phyloP scores from a whole-genome alignment of 2,113 vertebrate genomes.

The Seriola dumerili region DNA sequence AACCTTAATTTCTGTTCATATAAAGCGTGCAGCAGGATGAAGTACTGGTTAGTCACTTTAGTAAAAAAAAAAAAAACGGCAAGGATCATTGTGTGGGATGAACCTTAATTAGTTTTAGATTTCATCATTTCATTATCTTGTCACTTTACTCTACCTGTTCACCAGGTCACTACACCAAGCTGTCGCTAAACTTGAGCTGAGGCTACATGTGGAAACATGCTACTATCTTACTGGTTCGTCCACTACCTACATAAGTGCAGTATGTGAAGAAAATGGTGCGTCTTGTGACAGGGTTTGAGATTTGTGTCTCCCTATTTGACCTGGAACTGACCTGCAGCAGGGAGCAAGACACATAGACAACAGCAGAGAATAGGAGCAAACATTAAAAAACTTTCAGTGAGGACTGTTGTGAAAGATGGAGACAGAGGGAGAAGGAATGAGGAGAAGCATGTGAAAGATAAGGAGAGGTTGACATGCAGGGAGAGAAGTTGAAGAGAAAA shows the following conservation, averaged over 20 bases:
- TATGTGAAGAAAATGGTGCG: constrained; percentile 1
- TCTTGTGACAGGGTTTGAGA: constrained; percentile 14
- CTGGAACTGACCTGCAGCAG: constrained; percentile 37
- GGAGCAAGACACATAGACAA: neutral
- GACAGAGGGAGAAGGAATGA: neutral
- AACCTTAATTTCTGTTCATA: too few species aligned
- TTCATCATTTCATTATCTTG: too few species aligned
- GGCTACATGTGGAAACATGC: neutral
- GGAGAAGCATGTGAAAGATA: constrained; percentile 18
- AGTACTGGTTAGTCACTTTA: too few species aligned
- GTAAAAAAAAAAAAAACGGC: too few species aligned
- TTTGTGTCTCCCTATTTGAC: constrained; percentile 38
- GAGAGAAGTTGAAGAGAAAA: constrained; percentile 6
- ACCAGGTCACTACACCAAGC: too few species aligned
- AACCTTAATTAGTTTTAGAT: too few species aligned
- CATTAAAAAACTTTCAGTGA: neutral
- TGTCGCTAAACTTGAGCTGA: too few species aligned
- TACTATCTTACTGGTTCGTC: neutral
- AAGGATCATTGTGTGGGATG: too few species aligned
- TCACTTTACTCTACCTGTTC: too few species aligned
- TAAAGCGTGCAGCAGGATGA: too few species aligned
- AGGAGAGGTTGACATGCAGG: constrained; percentile 34
- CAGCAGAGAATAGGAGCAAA: constrained; percentile 3
- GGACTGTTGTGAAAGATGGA: constrained; percentile 3
- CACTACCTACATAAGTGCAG: neutral